phyloP scores from a whole-genome alignment of 1,140 invertebrate genomes.

The Pseudomyrmex gracilis region DNA sequence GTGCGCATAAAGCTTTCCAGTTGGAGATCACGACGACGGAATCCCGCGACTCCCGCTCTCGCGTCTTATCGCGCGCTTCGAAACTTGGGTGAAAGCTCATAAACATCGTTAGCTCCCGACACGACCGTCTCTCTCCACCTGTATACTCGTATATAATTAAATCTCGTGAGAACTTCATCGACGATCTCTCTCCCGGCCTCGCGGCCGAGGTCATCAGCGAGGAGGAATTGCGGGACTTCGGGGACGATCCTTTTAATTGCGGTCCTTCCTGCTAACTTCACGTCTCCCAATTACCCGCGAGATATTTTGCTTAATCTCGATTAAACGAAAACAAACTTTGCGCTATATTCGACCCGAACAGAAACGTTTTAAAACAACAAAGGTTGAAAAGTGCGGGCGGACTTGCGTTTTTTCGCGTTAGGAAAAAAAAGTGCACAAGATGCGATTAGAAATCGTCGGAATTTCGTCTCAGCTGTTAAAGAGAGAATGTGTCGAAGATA shows the following conservation, averaged over 20 bases:
- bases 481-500: too few species aligned
- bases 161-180: conserved; percentile 52
- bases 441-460: too few species aligned
- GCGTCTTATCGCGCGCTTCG: conserved; percentile 19
- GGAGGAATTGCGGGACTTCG: conserved; percentile 33
- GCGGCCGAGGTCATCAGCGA: conserved; percentile 25
- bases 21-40: conserved; percentile 18
- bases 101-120: conserved; percentile 68
- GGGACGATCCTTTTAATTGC: conserved; percentile 14
- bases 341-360: too few species aligned
- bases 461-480: too few species aligned
- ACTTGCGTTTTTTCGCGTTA: neutral
- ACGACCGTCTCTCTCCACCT: conserved; percentile 61
- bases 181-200: conserved; percentile 36
- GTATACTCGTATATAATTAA: conserved; percentile 70
- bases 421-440: too few species aligned
- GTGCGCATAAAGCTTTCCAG: conserved; percentile 52
- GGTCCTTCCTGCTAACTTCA: conserved; percentile 40
- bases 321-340: neutral
- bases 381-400: neutral
- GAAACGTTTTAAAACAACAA: too few species aligned
- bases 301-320: neutral
- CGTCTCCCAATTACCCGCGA: conserved; percentile 9
- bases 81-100: conserved; percentile 64
- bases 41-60: conserved; percentile 11